These are phyloP conservation scores for Nycticryphes semicollaris DNA, from an alignment of 2,113 vertebrate species.

Conservation along the genomic window DNA sequence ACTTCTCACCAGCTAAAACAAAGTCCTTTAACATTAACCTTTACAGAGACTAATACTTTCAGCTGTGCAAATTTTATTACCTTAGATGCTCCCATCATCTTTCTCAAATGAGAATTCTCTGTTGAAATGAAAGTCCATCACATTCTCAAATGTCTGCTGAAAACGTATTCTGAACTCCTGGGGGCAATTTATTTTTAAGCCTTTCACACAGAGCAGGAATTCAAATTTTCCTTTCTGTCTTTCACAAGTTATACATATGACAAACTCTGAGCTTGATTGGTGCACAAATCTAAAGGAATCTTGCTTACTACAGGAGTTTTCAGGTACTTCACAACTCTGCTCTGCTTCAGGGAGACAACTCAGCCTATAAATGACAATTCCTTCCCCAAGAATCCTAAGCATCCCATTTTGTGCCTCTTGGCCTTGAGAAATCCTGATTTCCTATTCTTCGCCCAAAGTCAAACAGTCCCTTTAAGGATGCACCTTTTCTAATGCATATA, in stretches of 20 bases:
- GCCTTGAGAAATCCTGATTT: not conserved
- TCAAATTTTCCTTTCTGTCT: not conserved
- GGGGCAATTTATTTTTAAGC: not conserved
- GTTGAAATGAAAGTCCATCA: not conserved
- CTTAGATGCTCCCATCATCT: not conserved
- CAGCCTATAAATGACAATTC: not conserved
- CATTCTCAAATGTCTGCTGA: not conserved
- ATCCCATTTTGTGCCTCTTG: not conserved
- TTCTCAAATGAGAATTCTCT: not conserved
- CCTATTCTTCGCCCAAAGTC: not conserved
- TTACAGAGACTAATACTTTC: not conserved
- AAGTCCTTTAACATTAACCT: not conserved
- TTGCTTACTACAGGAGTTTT: not conserved
- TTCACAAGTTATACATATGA: not conserved
- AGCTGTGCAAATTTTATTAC: not conserved
- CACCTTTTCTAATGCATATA: not conserved
- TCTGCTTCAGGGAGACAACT: not conserved
- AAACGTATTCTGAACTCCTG: not conserved
- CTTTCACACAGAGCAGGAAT: not conserved
- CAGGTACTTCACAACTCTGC: not conserved
- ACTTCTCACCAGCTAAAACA: not conserved
- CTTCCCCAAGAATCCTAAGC: rapidly evolving
- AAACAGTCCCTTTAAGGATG: not conserved
- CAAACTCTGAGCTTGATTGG: not conserved
- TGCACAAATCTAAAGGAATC: not conserved